Base-by-base conservation (phyloP, 64 coral and sea anemone genomes). In the Dendrophyllia cribrosa region DNA sequence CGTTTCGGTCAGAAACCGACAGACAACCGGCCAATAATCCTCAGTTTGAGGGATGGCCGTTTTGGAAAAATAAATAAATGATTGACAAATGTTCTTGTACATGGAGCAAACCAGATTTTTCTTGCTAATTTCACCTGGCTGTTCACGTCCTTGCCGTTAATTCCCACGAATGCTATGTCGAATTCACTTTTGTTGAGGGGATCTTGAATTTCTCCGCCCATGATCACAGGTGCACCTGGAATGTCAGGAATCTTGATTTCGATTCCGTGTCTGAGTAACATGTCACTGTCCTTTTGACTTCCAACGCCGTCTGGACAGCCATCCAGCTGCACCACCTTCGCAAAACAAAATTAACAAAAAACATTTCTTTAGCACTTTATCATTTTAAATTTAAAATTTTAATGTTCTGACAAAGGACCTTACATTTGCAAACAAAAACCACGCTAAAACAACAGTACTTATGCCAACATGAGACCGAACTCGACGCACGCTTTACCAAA, bases 81-180 rank as follows among this genome's bases (percentile, higher is more conserved):
- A 56, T 56, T 56, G 12, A 56, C 7, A 56, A 56, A 56, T 56
- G 3, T 12, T 56, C 53, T 56, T 56, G 53, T 7, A 56, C 1
- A 56, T 56, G 53, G 53, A 75, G 72, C 13, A 75, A 75, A 75
- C 72, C 72, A 75, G 16, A 75, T 75, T 20, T 50, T 75, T 10
- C 72, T 43, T 14, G 44, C 72, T 1, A 75, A 19, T 75, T 75
- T 75, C 44, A 75, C 17, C 4, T 75, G 5, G 45, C 72, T 50
- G 1, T 19, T 75, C 15, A 50, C 72, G 51, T 75, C 46, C 48
- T 75, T 17, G 17, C 72, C 44, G 17, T 75, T 45, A 15, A 75
- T 75, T 50, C 72, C 72, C 1, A 75, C 72, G 16, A 75, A 75
- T 51, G 45, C 14, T 10, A 75, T 75, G 15, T 75, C 14, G 16